Base-by-base conservation (phyloP, 2,113 vertebrate species). In the Nothoprocta perdicaria region DNA sequence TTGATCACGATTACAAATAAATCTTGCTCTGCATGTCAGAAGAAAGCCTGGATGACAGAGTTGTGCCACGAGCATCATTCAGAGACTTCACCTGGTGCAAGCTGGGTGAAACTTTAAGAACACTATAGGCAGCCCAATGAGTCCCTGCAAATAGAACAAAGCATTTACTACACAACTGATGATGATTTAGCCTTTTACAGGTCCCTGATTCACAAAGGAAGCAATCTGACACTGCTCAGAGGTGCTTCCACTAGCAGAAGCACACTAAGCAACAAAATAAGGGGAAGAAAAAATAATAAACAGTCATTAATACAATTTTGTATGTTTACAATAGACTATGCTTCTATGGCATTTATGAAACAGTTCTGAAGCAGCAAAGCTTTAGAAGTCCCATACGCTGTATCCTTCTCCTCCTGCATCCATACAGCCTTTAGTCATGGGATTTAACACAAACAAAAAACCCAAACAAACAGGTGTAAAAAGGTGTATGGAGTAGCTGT, bases 181-280 rank as follows among this genome's bases (percentile, higher is more conserved):
- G 33, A 27, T 26, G 27, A 86, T 62, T 35, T 50, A 60, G 31
- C 23, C 50, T 63, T 27, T 82, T 52, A 14, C 29, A 71, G 75
- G 52, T 53, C 76, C 57, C 81, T 78, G 22, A 62, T 41, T 84
- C 93, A 69, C 55, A 87, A 81, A 73, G 75, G 45, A 84, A 93
- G 53, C 53, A 88, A 66, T 16, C n/a, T 1, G 21, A 52, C 69
- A 38, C 60, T 5, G 18, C 62, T 74, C 81, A 71, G 68, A 80
- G n/a, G 43, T 53, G 52, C 43, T 79, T 88, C 45, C 77, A 46
- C 57, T 68, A 81, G 33, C 53, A 83, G 68, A 88, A 88, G 84
- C 16, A 82, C 50, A 57, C 31, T 80, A 29, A 40, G 76, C 19
- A 82, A 89, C 53, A 84, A 91, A 93, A 85, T 50, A 86, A 92